These are phyloP conservation scores for Aratinga solstitialis DNA, from an alignment of 2,797 vertebrate genomes.

Conservation along the genomic window DNA sequence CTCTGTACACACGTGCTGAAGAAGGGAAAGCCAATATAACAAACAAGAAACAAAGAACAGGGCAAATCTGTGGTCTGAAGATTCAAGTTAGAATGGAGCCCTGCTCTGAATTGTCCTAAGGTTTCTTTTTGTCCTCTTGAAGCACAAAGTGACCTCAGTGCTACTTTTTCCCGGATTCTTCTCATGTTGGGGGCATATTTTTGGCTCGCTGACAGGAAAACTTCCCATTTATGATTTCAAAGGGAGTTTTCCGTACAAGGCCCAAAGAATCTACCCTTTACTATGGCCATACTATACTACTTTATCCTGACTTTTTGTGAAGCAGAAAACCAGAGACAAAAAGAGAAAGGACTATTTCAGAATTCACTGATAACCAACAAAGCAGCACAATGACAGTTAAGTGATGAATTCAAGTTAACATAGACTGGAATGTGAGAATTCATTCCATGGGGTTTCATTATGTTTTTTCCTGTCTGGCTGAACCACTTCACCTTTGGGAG, in stretches of 20 bases:
- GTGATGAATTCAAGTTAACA: not conserved
- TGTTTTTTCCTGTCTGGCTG: not conserved
- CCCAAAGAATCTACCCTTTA: not conserved
- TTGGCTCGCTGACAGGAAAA: not conserved
- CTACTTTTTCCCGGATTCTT: not conserved
- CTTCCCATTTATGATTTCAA: not conserved
- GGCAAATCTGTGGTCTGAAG: not conserved
- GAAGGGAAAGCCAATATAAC: not conserved
- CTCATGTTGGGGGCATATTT: not conserved
- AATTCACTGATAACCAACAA: not conserved
- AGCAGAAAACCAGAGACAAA: not conserved
- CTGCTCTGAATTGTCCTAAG: not conserved
- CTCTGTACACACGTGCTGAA: not conserved
- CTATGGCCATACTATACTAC: rapidly evolving
- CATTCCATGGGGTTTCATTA: not conserved
- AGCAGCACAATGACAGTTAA: not conserved
- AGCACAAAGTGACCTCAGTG: not conserved
- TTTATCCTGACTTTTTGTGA: not conserved
- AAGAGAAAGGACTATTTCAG: not conserved
- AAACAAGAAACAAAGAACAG: not conserved
- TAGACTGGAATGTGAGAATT: not conserved
- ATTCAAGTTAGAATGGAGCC: not conserved
- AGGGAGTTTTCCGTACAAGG: not conserved
- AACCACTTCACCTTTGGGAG: not conserved
- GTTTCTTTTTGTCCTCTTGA: not conserved